Evolutionary conservation across 2,888 invertebrate species (phyloP).

Genomic region (Allolobophora icterica): DNA sequence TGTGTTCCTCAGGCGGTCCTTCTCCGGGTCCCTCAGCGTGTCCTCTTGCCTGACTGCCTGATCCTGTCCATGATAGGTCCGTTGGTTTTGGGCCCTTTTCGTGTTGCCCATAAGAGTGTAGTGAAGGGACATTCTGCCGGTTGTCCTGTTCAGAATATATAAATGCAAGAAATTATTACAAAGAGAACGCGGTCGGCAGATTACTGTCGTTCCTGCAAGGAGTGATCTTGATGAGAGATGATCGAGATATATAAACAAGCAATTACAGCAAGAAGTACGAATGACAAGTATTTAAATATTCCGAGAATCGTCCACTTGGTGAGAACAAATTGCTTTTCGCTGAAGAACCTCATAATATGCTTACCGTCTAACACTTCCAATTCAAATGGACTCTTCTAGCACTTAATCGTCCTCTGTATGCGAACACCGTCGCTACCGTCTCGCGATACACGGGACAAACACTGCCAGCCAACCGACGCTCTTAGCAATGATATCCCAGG

Average conservation of each 20-base stretch:
- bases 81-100: neutral
- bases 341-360: neutral
- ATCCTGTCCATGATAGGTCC: neutral
- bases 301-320: neutral
- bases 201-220: neutral
- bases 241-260: neutral
- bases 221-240: too few species aligned
- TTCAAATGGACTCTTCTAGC: neutral
- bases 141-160: neutral
- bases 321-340: neutral
- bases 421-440: neutral
- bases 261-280: neutral
- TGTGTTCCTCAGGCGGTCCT: neutral
- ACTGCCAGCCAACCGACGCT: neutral
- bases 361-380: neutral
- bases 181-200: neutral
- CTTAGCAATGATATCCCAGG: neutral
- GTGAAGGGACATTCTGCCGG: neutral
- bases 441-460: neutral
- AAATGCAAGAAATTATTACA: neutral
- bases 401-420: neutral
- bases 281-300: neutral
- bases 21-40: neutral
- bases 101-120: neutral
- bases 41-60: neutral